A percentile compares a stretch with the other conserved stretches of the same genome.
Evolutionary conservation across 1,140 invertebrate species (phyloP).

Genomic region (Dreissena rostriformis): DNA sequence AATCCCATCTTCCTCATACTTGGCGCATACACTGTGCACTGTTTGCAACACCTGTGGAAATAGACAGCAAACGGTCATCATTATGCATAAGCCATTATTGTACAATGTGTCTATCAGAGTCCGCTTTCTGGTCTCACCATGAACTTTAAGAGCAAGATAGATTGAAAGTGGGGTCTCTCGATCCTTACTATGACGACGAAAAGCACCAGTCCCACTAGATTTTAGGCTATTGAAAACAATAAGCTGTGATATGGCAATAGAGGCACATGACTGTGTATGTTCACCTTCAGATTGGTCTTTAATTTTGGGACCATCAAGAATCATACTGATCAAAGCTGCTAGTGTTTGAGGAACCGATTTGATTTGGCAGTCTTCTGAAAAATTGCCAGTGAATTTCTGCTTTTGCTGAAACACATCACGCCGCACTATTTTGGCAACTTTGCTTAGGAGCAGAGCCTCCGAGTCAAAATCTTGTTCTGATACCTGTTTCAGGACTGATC

Average conservation of each 20-base stretch:
- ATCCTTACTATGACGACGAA: not conserved
- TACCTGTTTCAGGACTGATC: not conserved
- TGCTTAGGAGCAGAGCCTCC: not conserved
- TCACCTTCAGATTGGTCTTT: not conserved
- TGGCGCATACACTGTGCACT: not conserved
- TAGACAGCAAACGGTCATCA: not conserved
- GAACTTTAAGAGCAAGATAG: constrained; percentile 3
- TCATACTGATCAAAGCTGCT: not conserved
- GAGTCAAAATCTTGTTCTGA: not conserved
- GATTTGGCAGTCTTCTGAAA: not conserved
- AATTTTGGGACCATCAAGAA: constrained; percentile 8
- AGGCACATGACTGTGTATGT: not conserved
- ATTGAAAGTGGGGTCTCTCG: not conserved
- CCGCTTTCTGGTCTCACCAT: too few species aligned
- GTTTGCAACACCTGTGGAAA: constrained; percentile 17
- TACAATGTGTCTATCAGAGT: not conserved
- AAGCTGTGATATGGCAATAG: not conserved
- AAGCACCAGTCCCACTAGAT: not conserved
- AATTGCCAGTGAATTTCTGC: not conserved
- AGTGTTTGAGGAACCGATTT: not conserved
- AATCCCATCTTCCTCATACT: constrained; percentile 7
- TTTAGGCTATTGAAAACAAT: not conserved
- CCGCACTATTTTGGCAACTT: not conserved
- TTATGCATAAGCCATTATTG: not conserved
- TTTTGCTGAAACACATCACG: not conserved